phyloP scores from a whole-genome alignment of 2,113 vertebrate genomes.

The Caracal caracal region DNA sequence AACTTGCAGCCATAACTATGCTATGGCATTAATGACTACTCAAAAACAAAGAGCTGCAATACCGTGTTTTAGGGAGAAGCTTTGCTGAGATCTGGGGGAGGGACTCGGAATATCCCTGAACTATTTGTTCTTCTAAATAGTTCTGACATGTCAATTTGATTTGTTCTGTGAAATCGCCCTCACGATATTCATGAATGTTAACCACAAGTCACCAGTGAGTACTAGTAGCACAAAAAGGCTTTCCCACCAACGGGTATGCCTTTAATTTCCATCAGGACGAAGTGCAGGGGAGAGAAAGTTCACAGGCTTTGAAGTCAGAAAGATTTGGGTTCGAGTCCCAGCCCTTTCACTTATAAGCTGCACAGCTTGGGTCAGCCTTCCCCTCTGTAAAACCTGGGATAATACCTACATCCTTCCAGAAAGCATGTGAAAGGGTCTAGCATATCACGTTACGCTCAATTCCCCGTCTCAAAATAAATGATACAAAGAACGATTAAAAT shows the following conservation, averaged over 20 bases:
- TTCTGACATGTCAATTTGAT: slow-evolving; percentile 51
- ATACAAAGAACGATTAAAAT: background rate
- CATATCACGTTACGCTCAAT: background rate
- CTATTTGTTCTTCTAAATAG: slow-evolving; percentile 23
- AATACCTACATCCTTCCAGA: background rate
- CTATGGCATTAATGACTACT: background rate
- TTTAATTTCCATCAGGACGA: background rate
- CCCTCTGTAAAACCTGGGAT: background rate
- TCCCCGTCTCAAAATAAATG: slow-evolving; percentile 10
- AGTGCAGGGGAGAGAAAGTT: background rate
- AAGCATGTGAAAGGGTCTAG: background rate
- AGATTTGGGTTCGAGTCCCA: background rate
- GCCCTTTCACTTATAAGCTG: background rate
- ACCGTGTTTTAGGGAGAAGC: slow-evolving; percentile 39
- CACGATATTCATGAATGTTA: slow-evolving; percentile 48
- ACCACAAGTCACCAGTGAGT: slow-evolving; percentile 42
- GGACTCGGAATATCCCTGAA: slow-evolving; percentile 6
- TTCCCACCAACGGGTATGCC: background rate
- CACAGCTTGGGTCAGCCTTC: background rate
- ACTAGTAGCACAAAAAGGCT: slow-evolving; percentile 17
- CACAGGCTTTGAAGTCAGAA: background rate
- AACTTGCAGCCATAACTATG: slow-evolving; percentile 4
- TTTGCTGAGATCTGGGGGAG: slow-evolving; percentile 43
- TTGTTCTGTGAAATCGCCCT: slow-evolving; percentile 60
- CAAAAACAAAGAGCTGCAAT: slow-evolving; percentile 16